Base-by-base conservation (phyloP, 2,113 vertebrate species). In the Leucoraja erinaceus region DNA sequence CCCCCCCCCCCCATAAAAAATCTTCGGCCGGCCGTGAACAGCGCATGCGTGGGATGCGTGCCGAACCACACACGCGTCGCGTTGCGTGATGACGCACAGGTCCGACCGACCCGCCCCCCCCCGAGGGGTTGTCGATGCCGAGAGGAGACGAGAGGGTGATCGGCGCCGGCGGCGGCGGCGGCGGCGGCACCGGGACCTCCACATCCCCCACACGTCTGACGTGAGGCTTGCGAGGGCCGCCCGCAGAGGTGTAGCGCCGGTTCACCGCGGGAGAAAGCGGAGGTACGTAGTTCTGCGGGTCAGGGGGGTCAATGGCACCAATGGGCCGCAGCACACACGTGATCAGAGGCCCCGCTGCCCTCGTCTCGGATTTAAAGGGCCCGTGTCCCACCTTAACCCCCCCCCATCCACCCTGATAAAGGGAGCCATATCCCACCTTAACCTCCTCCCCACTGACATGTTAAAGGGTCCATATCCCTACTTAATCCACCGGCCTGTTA, bases 41-140 rank as follows among this genome's bases (percentile, higher is more conserved):
- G 94, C 93, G 78, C 63, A 81, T 94, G 94, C 59, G 93, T 38
- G 18, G 1, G 0, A 1, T 3, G 18, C 4, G 5, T 47, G 38
- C 38, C 38, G 38, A 47, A 47, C 38, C 54, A 47, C 1, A 25
- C 8, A 81, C 47, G 11, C 12, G 16, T 16, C 78, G 54, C 33
- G 77, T 22, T 79, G 38, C 77, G 33, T 5, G 38, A 20, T 81
- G 76, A 78, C 77, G 77, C 77, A 38, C 16, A 1, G 5, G 0
- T 22, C 22, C 77, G 10, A 16, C 5, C 12, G 63, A 18, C 70
- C 18, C 22, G 78, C 47, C 78, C 47, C 84, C 84, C 25, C 28
- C 81, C n/a, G 56, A 20, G 56, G 3, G 56, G 84, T 31, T 47
- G 56, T 47, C 33, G 76, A 10, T 78, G n/a, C 76, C 76, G 76